These are phyloP conservation scores for Neomonachus schauinslandi DNA, from an alignment of 2,113 vertebrate genomes.

Conservation along the genomic window DNA sequence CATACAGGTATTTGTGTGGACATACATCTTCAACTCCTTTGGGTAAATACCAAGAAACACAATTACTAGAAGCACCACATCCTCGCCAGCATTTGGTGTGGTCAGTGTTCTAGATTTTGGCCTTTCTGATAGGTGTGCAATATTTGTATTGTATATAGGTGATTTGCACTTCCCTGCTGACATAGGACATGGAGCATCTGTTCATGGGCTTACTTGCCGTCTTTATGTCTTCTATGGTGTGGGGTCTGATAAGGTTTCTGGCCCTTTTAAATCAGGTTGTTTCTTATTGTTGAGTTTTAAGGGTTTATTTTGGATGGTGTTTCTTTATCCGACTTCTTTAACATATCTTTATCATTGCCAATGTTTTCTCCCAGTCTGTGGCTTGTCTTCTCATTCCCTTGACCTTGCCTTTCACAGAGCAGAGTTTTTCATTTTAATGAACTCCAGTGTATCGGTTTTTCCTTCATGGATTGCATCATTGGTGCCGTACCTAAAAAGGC, in stretches of 20 bases:
- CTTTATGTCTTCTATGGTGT: neutral
- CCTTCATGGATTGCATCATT: neutral
- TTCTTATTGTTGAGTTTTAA: neutral
- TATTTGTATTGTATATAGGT: too few relatives aligned
- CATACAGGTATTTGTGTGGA: neutral
- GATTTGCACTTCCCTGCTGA: neutral
- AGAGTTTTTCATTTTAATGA: neutral
- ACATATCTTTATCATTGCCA: neutral
- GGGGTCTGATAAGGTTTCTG: neutral
- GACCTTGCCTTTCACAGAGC: neutral
- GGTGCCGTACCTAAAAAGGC: neutral
- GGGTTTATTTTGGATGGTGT: neutral
- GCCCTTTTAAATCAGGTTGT: neutral
- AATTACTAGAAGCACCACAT: neutral
- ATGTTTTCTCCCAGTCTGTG: neutral
- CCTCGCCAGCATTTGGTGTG: neutral
- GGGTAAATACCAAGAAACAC: neutral
- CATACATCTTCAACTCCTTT: neutral
- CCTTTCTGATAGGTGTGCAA: neutral
- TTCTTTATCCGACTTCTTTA: neutral
- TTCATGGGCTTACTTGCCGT: too few relatives aligned
- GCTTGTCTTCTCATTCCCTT: neutral
- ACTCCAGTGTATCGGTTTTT: neutral
- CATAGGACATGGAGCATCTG: neutral
- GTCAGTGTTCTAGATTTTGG: neutral